phyloP scores from a whole-genome alignment of 2,113 vertebrate species.

The Gymnarchus niloticus region DNA sequence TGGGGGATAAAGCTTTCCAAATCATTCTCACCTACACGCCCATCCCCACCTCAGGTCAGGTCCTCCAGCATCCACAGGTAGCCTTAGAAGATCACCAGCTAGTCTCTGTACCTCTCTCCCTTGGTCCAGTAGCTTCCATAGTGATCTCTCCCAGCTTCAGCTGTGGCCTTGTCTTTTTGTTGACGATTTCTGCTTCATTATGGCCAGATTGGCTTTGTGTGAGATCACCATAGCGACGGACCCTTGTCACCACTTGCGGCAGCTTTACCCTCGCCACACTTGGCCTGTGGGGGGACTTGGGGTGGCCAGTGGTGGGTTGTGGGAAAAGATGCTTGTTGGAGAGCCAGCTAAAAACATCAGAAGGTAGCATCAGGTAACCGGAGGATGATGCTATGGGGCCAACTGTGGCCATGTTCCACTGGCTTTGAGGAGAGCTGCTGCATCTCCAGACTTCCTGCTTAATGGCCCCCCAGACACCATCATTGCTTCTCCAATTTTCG shows the following conservation, averaged over 20 bases:
- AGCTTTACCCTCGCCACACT: conserved; percentile 11
- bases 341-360: conserved; percentile 25
- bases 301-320: not conserved
- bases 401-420: conserved; percentile 33
- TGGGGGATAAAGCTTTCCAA: no score
- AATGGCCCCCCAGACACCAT: not conserved
- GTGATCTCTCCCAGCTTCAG: not conserved
- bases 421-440: conserved; percentile 20
- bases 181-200: conserved; percentile 18
- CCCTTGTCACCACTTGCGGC: conserved; percentile 8
- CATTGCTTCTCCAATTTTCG: not conserved
- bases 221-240: conserved; percentile 21
- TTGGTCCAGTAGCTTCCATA: not conserved
- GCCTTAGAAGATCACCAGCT: not conserved
- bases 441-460: conserved; percentile 15
- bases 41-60: not conserved
- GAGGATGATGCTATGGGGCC: not conserved
- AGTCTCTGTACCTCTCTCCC: not conserved
- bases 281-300: not conserved
- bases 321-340: not conserved
- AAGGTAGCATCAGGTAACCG: conserved; percentile 32
- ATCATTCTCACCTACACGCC: not conserved
- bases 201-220: conserved; percentile 9
- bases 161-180: not conserved
- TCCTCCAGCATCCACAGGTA: not conserved